Conservation (phyloP, 92 coral and sea anemone genomes). For the Bergia puertoricense region DNA sequence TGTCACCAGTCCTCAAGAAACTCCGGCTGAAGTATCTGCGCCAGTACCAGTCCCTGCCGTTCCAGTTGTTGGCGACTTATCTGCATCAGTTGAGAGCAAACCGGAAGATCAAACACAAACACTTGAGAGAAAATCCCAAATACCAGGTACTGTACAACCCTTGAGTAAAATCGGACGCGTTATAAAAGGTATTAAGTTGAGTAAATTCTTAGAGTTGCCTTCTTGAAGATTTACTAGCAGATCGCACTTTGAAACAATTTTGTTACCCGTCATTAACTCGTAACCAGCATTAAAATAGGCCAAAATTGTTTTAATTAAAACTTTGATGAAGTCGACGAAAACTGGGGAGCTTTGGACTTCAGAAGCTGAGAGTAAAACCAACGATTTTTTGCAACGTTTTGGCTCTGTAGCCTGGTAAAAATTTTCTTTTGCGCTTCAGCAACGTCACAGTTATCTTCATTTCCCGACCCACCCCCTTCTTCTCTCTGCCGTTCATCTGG, state of each 20-base stretch:
- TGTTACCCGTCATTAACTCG: no score
- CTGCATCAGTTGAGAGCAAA: background rate
- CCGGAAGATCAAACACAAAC: background rate
- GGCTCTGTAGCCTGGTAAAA: no score
- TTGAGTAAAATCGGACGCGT: background rate
- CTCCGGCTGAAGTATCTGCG: slow-evolving; percentile 2
- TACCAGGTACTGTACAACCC: slow-evolving; percentile 4
- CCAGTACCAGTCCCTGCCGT: background rate
- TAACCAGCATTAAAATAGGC: no score
- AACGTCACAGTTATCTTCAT: no score
- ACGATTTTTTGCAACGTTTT: no score
- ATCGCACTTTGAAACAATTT: background rate
- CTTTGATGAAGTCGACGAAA: background rate
- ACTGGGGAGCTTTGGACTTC: background rate
- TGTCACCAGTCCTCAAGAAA: background rate
- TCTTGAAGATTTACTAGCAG: no score
- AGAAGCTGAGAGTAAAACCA: background rate
- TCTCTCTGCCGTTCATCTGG: no score
- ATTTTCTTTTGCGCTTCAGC: no score
- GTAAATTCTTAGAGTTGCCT: no score
- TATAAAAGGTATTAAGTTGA: background rate
- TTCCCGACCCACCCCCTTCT: no score
- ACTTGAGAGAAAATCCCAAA: slow-evolving; percentile 21
- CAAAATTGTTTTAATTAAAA: no score
- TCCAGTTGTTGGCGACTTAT: background rate